phyloP scores from a whole-genome alignment of 1,140 invertebrate species.

The Leptinotarsa lineolata region DNA sequence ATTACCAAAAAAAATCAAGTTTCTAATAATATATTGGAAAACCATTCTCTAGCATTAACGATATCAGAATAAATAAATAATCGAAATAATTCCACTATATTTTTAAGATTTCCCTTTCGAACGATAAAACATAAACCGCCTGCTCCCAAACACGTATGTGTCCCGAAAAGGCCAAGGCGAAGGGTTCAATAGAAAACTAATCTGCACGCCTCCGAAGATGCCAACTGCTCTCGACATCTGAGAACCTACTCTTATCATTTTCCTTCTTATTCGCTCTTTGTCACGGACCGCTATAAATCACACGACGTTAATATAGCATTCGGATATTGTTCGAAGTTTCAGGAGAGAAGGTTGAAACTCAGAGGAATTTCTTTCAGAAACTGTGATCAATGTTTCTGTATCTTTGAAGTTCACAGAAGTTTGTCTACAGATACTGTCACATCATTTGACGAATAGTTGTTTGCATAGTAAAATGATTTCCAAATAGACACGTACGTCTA shows the following conservation, averaged over 20 bases:
- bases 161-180: background rate
- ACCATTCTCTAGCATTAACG: no score
- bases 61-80: no score
- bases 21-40: no score
- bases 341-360: background rate
- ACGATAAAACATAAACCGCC: background rate
- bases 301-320: background rate
- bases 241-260: slow-evolving; percentile 8
- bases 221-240: slow-evolving; percentile 4
- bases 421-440: no score
- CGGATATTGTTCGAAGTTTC: background rate
- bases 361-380: background rate
- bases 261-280: slow-evolving; percentile 6
- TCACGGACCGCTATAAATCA: slow-evolving; percentile 7
- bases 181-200: slow-evolving; percentile 4
- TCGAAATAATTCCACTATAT: no score
- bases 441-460: no score
- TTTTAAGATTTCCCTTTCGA: background rate
- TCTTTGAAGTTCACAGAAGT: background rate
- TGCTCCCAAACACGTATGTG: background rate
- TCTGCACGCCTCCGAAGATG: slow-evolving; percentile 4
- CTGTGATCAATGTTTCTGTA: background rate
- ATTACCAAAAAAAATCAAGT: no score
- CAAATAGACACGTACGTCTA: no score
- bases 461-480: no score